Evolutionary conservation across 2,888 invertebrate genomes (phyloP).

Genomic region (Celastrina argiolus): DNA sequence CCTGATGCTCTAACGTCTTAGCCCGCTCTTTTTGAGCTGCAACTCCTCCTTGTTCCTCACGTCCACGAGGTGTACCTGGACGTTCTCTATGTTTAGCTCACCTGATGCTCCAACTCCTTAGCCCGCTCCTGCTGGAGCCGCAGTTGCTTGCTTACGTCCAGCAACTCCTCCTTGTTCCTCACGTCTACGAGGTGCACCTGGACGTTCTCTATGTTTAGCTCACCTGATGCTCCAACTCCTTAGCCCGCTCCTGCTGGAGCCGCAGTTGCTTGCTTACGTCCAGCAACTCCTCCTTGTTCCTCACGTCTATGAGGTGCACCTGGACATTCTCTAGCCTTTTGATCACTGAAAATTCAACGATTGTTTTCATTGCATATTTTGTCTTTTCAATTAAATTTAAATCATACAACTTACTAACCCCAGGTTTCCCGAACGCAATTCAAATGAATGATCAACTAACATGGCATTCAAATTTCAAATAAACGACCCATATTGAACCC

Average conservation of each 20-base stretch:
- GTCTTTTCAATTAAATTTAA: no score
- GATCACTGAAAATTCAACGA: constrained; percentile 49
- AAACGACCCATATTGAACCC: no score
- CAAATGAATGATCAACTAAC: no score
- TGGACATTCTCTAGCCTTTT: constrained; percentile 72
- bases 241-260: constrained; percentile 72
- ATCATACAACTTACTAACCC: no score
- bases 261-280: constrained; percentile 67
- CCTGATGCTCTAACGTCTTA: constrained; percentile 68
- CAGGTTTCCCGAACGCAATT: no score
- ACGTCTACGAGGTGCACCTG: constrained; percentile 81
- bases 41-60: constrained; percentile 81
- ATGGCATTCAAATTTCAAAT: no score
- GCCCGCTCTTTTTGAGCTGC: constrained; percentile 75
- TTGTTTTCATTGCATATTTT: no score
- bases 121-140: constrained; percentile 74
- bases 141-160: constrained; percentile 71
- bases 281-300: constrained; percentile 82
- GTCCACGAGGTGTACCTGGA: constrained; percentile 80
- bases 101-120: constrained; percentile 68
- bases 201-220: constrained; percentile 67
- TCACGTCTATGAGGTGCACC: constrained; percentile 81
- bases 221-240: constrained; percentile 69
- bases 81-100: constrained; percentile 64
- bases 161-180: constrained; percentile 81